These are phyloP conservation scores for Euplagia quadripunctaria DNA, from an alignment of 2,888 invertebrate species.

Conservation along the genomic window DNA sequence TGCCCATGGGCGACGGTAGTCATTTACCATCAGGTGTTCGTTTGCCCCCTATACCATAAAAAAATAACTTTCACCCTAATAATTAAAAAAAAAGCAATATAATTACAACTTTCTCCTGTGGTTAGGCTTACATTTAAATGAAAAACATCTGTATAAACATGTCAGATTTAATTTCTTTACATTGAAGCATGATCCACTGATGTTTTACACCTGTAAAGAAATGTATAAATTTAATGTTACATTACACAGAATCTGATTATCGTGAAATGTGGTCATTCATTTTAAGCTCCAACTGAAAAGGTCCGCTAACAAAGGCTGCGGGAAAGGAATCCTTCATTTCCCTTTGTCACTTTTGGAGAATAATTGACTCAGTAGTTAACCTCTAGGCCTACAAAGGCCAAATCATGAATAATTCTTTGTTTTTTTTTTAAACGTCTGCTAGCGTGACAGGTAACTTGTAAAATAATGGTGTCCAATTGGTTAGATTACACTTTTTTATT, in stretches of 20 bases:
- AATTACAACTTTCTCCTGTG: too few species aligned
- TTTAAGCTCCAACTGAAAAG: neutral
- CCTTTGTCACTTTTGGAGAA: slow-evolving; percentile 12
- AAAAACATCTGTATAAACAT: too few species aligned
- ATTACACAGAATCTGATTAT: neutral
- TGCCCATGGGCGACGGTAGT: too few species aligned
- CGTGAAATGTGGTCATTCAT: neutral
- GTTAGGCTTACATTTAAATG: too few species aligned
- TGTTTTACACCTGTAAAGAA: too few species aligned
- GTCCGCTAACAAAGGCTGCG: slow-evolving; percentile 5
- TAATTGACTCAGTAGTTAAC: slow-evolving; percentile 17
- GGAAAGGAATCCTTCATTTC: slow-evolving; percentile 10
- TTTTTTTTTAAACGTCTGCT: neutral
- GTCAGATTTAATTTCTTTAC: too few species aligned
- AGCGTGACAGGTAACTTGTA: neutral
- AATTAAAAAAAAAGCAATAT: too few species aligned
- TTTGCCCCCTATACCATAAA: too few species aligned
- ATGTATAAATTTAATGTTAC: neutral
- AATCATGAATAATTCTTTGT: slow-evolving; percentile 33
- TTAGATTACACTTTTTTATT: neutral
- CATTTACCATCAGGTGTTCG: too few species aligned
- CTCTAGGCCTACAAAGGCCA: slow-evolving; percentile 2
- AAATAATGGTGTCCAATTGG: neutral
- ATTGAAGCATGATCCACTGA: too few species aligned
- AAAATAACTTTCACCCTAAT: too few species aligned